Evolutionary conservation across 2,797 vertebrate species (phyloP).

Genomic region (Rhinogobio ventralis): DNA sequence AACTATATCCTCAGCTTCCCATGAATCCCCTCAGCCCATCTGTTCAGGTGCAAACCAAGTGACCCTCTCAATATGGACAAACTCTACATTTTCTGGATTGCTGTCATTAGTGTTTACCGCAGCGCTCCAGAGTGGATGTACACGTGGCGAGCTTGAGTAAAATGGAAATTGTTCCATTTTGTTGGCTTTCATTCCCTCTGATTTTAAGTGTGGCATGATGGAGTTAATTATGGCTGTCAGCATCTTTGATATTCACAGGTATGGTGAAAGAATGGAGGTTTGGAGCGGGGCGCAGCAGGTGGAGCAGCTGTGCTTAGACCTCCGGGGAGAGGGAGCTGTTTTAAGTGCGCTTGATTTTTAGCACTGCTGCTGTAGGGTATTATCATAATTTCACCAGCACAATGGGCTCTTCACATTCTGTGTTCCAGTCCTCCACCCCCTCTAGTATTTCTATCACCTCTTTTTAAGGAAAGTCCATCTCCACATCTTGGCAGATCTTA

Average conservation of each 20-base stretch:
- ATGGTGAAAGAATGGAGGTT: slow-evolving; percentile 35
- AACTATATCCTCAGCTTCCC: slow-evolving; percentile 32
- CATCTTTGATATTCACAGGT: slow-evolving; percentile 66
- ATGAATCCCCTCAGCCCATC: slow-evolving; percentile 64
- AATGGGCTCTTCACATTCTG: slow-evolving; percentile 6
- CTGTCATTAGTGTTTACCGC: slow-evolving; percentile 63
- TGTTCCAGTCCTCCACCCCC: background rate
- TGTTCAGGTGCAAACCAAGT: slow-evolving; percentile 60
- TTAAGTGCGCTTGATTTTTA: slow-evolving; percentile 58
- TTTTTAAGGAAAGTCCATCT: background rate
- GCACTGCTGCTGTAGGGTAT: background rate
- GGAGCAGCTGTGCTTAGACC: slow-evolving; percentile 70
- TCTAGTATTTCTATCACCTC: background rate
- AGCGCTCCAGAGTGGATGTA: slow-evolving; percentile 34
- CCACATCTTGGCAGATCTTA: background rate
- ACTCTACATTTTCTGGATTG: slow-evolving; percentile 62
- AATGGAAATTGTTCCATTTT: slow-evolving; percentile 32
- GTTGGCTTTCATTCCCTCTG: slow-evolving; percentile 9
- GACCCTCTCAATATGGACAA: slow-evolving; percentile 66
- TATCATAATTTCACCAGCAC: slow-evolving; percentile 13
- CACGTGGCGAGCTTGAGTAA: background rate
- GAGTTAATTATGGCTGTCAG: slow-evolving; percentile 75
- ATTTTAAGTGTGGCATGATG: slow-evolving; percentile 66
- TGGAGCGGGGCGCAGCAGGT: slow-evolving; percentile 68
- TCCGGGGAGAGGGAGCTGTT: slow-evolving; percentile 55